A percentile compares a stretch with the other conserved stretches of the same genome.
These are phyloP conservation scores for Chauna torquata DNA, from an alignment of 2,113 vertebrate genomes.

Conservation along the genomic window DNA sequence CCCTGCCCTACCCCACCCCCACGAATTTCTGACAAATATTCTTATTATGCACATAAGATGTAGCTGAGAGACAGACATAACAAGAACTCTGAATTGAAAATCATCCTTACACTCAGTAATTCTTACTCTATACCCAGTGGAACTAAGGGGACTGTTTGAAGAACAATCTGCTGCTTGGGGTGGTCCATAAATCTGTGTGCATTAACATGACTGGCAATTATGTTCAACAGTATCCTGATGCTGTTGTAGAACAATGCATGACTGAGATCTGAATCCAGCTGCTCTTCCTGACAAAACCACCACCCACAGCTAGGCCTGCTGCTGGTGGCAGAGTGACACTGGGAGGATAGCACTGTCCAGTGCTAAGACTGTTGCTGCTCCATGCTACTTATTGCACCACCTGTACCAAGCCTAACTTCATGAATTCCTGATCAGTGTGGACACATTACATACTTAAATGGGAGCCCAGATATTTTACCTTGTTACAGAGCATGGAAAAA, in stretches of 20 bases:
- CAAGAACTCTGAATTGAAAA: neutral
- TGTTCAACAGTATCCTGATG: neutral
- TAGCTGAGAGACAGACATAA: neutral
- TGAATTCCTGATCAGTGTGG: neutral
- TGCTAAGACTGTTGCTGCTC: fast-evolving
- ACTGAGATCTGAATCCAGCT: neutral
- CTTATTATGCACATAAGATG: neutral
- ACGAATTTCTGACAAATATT: neutral
- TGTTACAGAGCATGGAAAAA: neutral
- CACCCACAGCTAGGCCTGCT: neutral
- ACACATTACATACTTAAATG: fast-evolving
- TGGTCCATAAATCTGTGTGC: neutral
- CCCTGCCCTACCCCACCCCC: neutral
- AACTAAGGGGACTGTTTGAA: neutral
- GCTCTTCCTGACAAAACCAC: fast-evolving
- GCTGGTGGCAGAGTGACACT: neutral
- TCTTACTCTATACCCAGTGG: neutral
- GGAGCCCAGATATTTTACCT: neutral
- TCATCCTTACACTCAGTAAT: neutral
- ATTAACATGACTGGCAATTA: neutral
- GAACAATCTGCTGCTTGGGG: neutral
- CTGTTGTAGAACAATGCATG: neutral
- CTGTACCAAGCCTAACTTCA: neutral
- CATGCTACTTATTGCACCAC: neutral
- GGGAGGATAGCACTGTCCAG: neutral